phyloP scores from a whole-genome alignment of 2,113 vertebrate species.

The Brienomyrus longianalis region DNA sequence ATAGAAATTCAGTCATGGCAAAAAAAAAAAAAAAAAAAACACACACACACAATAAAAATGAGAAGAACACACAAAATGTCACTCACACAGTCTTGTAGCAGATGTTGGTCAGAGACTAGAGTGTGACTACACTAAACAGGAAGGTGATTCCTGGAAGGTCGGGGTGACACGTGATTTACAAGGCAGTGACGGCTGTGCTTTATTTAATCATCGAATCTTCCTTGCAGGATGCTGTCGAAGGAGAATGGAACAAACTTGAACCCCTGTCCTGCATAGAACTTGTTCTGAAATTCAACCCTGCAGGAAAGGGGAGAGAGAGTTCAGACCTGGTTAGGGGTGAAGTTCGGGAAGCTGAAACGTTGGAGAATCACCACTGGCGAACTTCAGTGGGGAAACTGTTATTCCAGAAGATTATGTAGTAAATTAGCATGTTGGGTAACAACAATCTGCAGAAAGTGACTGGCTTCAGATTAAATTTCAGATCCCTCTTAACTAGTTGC shows the following conservation, averaged over 20 bases:
- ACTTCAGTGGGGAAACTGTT: not conserved
- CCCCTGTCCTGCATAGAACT: conserved; percentile 89
- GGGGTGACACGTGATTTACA: not conserved
- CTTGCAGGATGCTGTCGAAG: conserved; percentile 87
- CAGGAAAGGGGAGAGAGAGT: conserved; percentile 22
- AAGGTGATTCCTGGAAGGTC: not conserved
- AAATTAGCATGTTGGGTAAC: not conserved
- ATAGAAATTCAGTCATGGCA: not conserved
- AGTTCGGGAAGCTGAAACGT: not conserved
- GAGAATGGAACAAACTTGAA: conserved; percentile 97
- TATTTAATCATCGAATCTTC: conserved; percentile 77
- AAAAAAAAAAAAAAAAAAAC: not conserved
- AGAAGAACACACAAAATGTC: not conserved
- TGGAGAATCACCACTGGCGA: not conserved
- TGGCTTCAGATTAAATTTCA: not conserved
- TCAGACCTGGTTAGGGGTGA: conserved; percentile 13
- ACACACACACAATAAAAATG: not conserved
- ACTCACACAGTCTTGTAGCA: not conserved
- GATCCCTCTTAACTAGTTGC: not conserved
- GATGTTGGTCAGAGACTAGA: not conserved
- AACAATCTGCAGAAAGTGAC: not conserved
- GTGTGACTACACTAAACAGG: not conserved
- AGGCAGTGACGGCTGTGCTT: not conserved
- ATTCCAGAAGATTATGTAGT: not conserved
- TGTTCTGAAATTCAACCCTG: conserved; percentile 99